Conservation (phyloP, 2,797 vertebrate genomes). For the Dendrocincla fuliginosa region DNA sequence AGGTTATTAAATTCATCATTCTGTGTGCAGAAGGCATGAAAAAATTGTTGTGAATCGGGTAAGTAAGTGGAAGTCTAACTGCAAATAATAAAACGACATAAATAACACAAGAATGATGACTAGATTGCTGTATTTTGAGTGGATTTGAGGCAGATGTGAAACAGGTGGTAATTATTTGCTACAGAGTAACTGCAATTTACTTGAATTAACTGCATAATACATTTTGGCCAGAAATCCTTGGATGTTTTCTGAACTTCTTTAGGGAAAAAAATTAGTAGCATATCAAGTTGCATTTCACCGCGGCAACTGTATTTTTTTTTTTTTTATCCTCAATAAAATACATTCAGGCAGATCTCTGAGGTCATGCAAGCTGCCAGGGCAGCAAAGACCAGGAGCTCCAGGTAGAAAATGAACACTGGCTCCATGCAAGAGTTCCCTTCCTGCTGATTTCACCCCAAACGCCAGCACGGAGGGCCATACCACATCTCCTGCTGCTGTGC, state of each 20-base stretch:
- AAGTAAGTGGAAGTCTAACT: constrained; percentile 35
- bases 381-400: not conserved
- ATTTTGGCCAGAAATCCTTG: constrained; percentile 43
- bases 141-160: constrained; percentile 41
- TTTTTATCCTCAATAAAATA: not conserved
- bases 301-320: fast-evolving
- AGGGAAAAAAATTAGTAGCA: not conserved
- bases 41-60: constrained; percentile 11
- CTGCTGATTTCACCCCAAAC: not conserved
- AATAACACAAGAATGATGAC: constrained; percentile 30
- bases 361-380: not conserved
- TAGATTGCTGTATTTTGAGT: constrained; percentile 49
- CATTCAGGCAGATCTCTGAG: not conserved
- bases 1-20: constrained; percentile 35
- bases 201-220: constrained; percentile 22
- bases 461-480: fast-evolving
- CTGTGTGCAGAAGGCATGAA: constrained; percentile 49
- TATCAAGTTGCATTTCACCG: not conserved
- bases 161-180: constrained; percentile 54
- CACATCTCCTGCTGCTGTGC: fast-evolving
- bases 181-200: constrained; percentile 40
- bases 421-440: not conserved
- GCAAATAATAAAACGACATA: constrained; percentile 48
- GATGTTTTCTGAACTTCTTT: not conserved
- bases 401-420: not conserved